Base-by-base conservation (phyloP, 2,888 invertebrate genomes). In the Lamellibrachia satsuma region DNA sequence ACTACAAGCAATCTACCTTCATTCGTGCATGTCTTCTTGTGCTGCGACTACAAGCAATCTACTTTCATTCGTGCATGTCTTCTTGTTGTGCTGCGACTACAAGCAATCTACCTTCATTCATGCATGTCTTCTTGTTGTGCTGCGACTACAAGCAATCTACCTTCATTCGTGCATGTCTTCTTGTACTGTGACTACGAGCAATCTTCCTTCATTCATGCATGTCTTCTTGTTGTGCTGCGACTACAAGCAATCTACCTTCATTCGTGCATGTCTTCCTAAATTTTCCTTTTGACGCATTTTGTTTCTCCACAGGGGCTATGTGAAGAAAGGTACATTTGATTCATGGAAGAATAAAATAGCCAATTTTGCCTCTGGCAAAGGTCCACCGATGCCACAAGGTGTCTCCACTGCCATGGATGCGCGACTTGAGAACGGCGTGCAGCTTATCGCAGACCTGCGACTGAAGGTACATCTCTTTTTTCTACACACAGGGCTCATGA, bases 361-460 rank as follows among this genome's bases (percentile, higher is more conserved):
- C 6, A 94, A 94, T 91, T 93, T 90, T 91, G 91, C 94, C 39
- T 91, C 93, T 55, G 55, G 90, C 92, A 93, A 92, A 91, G 93
- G 93, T 22, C 91, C 94, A 7, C 92, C 93, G 7, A 93, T 94
- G 27, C 94, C 94, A 27, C 95, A 95, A 55, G 96, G 95, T 51
- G 95, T 96, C 91, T 96, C 96, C 15, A 97, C 97, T 94, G 98
- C 98, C 3, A 97, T 98, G 96, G 98, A 98, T 96, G 97, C 98
- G 15, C 97, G 99, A 91, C 97, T 98, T 90, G 98, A 98, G 95
- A 97, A 97, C 94, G 98, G 98, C 0, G 97, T 98, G 15, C 98
- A 98, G 95, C 97, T 98, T 75, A 97, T 97, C 92, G 97, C 98
- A 27, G 98, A 98, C 96, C 97, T 98, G 51, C 97, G 97, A 91